These are phyloP conservation scores for Hoplodrina blanda DNA, from an alignment of 2,888 invertebrate genomes.

Conservation along the genomic window DNA sequence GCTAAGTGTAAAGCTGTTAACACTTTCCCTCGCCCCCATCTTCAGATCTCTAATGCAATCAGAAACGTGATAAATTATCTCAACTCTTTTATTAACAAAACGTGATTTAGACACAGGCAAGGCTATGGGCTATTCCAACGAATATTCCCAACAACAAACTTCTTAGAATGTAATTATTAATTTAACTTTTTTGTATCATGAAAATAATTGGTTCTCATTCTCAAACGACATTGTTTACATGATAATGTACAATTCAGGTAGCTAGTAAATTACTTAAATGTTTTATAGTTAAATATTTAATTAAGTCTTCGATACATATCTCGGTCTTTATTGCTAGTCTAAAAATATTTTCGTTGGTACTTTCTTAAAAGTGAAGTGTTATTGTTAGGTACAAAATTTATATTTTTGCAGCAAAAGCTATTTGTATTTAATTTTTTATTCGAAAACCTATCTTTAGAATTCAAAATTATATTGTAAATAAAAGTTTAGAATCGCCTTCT, in stretches of 20 bases:
- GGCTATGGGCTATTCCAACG: conserved; percentile 61
- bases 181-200: conserved; percentile 48
- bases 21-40: conserved; percentile 81
- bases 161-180: conserved; percentile 40
- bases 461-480: conserved; percentile 74
- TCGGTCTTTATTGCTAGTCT: conserved; percentile 63
- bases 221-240: conserved; percentile 44
- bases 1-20: conserved; percentile 84
- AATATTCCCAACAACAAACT: conserved; percentile 55
- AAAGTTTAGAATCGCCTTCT: conserved; percentile 86
- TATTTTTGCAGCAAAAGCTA: conserved; percentile 70
- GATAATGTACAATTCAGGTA: conserved; percentile 65
- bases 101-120: conserved; percentile 76
- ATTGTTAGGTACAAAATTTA: conserved; percentile 64
- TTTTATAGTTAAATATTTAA: conserved; percentile 69
- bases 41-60: conserved; percentile 80
- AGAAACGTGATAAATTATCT: conserved; percentile 88
- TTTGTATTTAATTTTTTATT: conserved; percentile 57
- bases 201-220: conserved; percentile 37
- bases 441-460: conserved; percentile 65
- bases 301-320: conserved; percentile 79
- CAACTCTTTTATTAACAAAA: conserved; percentile 79
- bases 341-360: conserved; percentile 53
- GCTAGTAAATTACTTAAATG: conserved; percentile 66
- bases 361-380: conserved; percentile 57